Evolutionary conservation across 2,888 invertebrate species (phyloP), one percentile per base, ranked within the genome.

Genomic region (Lomographa bimaculata): DNA sequence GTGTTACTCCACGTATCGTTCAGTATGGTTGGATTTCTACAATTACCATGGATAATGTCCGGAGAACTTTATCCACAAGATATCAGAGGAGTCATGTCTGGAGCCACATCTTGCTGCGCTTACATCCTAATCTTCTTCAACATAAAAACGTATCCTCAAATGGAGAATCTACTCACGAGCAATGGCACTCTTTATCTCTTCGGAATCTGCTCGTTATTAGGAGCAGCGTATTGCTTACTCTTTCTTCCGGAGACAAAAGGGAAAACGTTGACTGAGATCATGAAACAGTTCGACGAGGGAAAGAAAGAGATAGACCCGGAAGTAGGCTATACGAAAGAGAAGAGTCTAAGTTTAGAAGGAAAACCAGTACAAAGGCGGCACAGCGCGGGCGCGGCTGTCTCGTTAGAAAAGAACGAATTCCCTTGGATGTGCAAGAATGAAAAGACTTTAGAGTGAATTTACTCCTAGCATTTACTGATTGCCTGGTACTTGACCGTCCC

Each of bases 21-120:
- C 58, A 93, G 93, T 46, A 94, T 94, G 94, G 89, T 94, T 1
- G 94, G 94, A 0, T 94, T 93, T 71, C 71, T 94, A 0, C 94
- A 94, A 10, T 79, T 94, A 2, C 94, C 94, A 0, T 94, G 94
- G 93, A 92, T 94, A 12, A 92, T 94, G 91, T 93, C 92, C 0
- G 94, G 94, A 1, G 94, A 94, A 60, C 65, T 94, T 23, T 94
- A 94, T 57, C 93, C 94, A 1, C 84, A 93, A 47, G 90, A 91
- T 39, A 92, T 93, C 1, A 80, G 94, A 51, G 93, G 94, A 0
- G 90, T 93, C 0, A 91, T 94, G 90, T 92, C 93, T 0, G 94
- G 94, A 0, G 75, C 93, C 0, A 93, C 94, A 0, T 91, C 94
- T 0, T 93, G 93, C 37, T 90, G 94, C 30, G 94, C 92, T 0